A percentile compares a stretch with the other conserved stretches of the same genome.
phyloP scores from a whole-genome alignment of 1,140 invertebrate genomes.

The Aphelinus atriplicis region DNA sequence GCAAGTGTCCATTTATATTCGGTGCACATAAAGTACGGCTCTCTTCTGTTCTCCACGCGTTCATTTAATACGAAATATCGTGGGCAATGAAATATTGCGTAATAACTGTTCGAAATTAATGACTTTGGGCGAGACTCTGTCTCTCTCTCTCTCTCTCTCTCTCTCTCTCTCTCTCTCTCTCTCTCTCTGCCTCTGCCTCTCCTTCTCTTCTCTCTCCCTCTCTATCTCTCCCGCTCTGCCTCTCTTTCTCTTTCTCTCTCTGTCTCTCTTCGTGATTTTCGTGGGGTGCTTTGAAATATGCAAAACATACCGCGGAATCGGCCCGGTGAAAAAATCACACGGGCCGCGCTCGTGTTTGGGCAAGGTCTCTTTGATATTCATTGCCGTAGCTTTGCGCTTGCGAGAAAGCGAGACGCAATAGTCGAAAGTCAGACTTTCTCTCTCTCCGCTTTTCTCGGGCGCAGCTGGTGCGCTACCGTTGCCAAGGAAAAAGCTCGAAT shows the following conservation, averaged over 20 bases:
- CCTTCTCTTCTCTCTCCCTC: background rate
- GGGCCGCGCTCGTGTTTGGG: background rate
- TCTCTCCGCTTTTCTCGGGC: conserved; percentile 9
- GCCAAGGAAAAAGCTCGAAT: conserved; percentile 15
- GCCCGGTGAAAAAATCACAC: background rate
- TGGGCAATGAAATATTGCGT: conserved; percentile 24
- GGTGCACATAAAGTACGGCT: no score
- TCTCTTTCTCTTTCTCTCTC: no score
- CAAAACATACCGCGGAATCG: background rate
- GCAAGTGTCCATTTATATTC: background rate
- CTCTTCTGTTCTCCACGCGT: background rate
- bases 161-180: conserved; percentile 25
- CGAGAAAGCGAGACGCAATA: background rate
- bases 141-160: conserved; percentile 5
- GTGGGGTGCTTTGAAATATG: conserved; percentile 2
- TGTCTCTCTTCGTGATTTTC: no score
- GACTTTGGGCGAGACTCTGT: background rate
- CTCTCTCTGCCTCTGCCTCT: no score
- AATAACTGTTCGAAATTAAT: conserved; percentile 29
- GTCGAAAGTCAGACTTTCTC: background rate
- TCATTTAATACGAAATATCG: conserved; percentile 38
- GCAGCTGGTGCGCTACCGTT: background rate
- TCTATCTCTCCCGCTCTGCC: no score
- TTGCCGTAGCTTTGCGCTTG: background rate
- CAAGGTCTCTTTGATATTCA: background rate